A percentile compares a stretch with the other conserved stretches of the same genome.
phyloP scores from a whole-genome alignment of 1,140 invertebrate genomes.

The Holotrichia oblita region DNA sequence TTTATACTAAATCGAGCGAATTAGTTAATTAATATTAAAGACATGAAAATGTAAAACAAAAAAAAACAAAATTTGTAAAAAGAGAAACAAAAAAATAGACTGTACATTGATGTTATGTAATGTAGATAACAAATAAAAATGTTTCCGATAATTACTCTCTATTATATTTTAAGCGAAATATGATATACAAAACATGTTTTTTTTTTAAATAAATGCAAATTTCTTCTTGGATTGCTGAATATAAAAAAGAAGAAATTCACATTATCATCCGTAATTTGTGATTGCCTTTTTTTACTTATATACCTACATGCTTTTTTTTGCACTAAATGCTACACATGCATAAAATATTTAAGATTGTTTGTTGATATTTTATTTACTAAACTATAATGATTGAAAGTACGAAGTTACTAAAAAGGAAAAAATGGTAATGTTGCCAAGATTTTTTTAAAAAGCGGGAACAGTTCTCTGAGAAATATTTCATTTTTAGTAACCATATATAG shows the following conservation, averaged over 20 bases:
- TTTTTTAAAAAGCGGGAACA: too few species aligned
- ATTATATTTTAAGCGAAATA: conserved; percentile 16
- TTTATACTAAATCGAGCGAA: conserved; percentile 12
- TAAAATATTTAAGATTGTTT: conserved; percentile 30
- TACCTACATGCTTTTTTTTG: conserved; percentile 34
- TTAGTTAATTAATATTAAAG: not conserved
- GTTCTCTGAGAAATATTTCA: too few species aligned
- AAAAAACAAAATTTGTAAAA: not conserved
- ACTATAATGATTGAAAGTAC: not conserved
- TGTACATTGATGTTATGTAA: not conserved
- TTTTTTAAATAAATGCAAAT: not conserved
- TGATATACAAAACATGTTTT: not conserved
- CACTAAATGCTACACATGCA: conserved; percentile 29
- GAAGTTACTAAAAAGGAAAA: not conserved
- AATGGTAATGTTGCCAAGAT: not conserved
- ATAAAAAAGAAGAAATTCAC: not conserved
- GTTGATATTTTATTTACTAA: not conserved
- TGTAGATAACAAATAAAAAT: not conserved
- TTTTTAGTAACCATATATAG: too few species aligned
- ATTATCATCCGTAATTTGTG: not conserved
- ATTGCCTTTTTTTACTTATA: conserved; percentile 13
- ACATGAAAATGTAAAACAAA: conserved; percentile 7
- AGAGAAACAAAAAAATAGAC: not conserved
- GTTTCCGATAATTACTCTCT: not conserved
- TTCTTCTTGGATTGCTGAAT: not conserved